Conservation (phyloP, 2,797 vertebrate species). For the Mallotus villosus region DNA sequence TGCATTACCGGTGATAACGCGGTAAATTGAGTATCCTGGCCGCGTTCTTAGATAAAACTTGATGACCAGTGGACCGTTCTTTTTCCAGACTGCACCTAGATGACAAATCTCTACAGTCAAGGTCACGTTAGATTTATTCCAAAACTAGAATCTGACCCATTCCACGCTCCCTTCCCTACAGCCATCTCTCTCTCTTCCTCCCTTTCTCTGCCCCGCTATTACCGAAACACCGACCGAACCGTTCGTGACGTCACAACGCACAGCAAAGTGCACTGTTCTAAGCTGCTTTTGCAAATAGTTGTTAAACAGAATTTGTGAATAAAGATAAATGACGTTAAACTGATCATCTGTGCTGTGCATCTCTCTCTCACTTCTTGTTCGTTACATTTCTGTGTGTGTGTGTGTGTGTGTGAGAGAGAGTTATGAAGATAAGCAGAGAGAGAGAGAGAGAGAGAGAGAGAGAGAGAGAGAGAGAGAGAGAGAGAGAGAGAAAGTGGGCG, state of each 20-base stretch:
- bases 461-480: not conserved
- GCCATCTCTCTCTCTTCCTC: conserved; percentile 44
- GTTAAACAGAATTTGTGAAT: too few relatives aligned
- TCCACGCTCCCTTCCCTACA: conserved; percentile 30
- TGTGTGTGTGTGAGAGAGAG: not conserved
- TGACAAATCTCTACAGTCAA: conserved; percentile 29
- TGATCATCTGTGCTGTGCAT: too few relatives aligned
- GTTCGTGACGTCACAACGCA: conserved; percentile 49
- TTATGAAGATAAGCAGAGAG: not conserved
- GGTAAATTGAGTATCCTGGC: not conserved
- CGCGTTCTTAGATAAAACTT: not conserved
- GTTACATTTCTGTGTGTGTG: not conserved
- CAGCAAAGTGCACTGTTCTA: not conserved
- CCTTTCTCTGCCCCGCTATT: conserved; percentile 10
- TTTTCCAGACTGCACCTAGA: not conserved
- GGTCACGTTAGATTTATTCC: conserved; percentile 33
- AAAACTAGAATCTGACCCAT: conserved; percentile 23
- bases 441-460: not conserved
- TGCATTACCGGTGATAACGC: not conserved
- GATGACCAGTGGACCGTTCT: not conserved
- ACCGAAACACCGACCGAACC: conserved; percentile 27
- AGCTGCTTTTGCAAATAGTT: not conserved
- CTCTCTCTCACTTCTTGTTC: too few relatives aligned
- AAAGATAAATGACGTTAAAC: too few relatives aligned
- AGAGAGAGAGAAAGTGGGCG: not conserved